Base-by-base conservation (phyloP, 2,888 invertebrate genomes). In the Andrena trimmerana region DNA sequence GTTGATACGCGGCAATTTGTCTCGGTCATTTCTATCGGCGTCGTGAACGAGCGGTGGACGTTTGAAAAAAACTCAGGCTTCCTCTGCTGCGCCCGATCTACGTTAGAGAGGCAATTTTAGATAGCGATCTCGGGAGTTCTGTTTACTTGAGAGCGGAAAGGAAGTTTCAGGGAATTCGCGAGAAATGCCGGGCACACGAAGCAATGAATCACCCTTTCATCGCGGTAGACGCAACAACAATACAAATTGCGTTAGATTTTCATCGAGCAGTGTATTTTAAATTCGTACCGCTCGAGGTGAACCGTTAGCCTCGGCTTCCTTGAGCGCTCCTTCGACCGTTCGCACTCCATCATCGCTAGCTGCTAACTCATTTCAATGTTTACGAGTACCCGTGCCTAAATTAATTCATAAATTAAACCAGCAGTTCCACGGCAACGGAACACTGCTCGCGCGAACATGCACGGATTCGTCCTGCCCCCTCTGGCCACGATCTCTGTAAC, bases 1-100 rank as follows among this genome's bases (percentile, higher is more conserved):
- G 71, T 52, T 78, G 66, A 81, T 72, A 78, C 27, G n/a, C 4
- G n/a, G 13, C n/a, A 31, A 81, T 81, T 71, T 81, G 27, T 78
- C 62, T 67, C 27, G 29, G 2, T 6, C 8, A 65, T 8, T 20
- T 50, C 8, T 42, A 31, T 16, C 29, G 13, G 2, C 33, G 13
- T 4, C 16, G 16, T 27, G 27, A 54, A 27, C 7, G 2, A 6
- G 0, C 42, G 24, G 65, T 27, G 48, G 50, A 29, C 36, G 20
- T n/a, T 13, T 8, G n/a, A 29, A 36, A 54, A 52, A 42, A 59
- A 24, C 71, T 29, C n/a, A 8, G 10, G 3, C 27, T 59, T n/a
- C 6, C 6, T 4, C n/a, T 59, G n/a, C 10, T 13, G 48, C 24
- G 24, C 10, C 2, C 24, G 4, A 66, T 42, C 16, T 20, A 57